These are phyloP conservation scores for Okamejei kenojei DNA, from an alignment of 2,797 vertebrate genomes.

Conservation along the genomic window DNA sequence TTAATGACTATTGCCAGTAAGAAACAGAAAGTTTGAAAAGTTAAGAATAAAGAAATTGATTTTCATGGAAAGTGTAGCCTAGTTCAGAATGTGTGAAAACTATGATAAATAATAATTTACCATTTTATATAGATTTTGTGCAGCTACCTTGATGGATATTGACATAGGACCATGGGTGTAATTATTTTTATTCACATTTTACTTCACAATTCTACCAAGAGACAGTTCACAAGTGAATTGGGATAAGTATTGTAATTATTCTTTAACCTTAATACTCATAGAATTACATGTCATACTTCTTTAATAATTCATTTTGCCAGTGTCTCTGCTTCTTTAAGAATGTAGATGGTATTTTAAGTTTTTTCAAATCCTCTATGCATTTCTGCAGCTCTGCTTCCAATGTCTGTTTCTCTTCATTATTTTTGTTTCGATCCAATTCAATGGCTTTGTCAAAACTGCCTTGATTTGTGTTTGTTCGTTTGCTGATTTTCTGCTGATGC, in stretches of 20 bases:
- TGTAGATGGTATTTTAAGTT: constrained; percentile 66
- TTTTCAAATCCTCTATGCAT: constrained; percentile 80
- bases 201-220: neutral
- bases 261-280: neutral
- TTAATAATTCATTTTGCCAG: constrained; percentile 83
- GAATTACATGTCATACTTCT: constrained; percentile 67
- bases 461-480: constrained; percentile 14
- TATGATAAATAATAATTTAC: neutral
- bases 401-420: constrained; percentile 60
- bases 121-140: neutral
- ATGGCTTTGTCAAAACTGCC: neutral
- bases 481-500: neutral
- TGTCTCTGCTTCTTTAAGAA: constrained; percentile 80
- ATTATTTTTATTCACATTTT: neutral
- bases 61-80: neutral
- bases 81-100: neutral
- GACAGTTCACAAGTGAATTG: neutral
- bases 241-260: neutral
- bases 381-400: constrained; percentile 75
- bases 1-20: neutral
- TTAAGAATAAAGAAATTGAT: neutral
- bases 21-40: neutral
- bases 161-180: neutral
- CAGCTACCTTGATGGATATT: neutral
- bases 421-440: neutral